These are phyloP conservation scores for Drosophila ercepeae DNA, from an alignment of 1,140 invertebrate genomes.

Conservation along the genomic window DNA sequence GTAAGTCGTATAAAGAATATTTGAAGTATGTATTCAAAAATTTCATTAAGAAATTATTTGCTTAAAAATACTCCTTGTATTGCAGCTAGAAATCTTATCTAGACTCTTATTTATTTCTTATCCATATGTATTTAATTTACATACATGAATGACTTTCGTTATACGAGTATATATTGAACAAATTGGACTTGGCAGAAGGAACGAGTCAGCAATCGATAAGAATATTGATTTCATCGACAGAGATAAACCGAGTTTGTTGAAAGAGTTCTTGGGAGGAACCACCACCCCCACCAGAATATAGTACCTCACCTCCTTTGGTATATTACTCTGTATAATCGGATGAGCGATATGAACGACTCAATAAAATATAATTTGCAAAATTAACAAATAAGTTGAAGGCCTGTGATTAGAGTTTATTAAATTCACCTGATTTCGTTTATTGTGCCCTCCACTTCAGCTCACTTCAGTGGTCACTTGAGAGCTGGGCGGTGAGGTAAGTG, in stretches of 20 bases:
- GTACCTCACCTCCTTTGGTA: neutral
- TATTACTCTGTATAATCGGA: slow-evolving; percentile 17
- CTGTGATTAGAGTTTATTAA: slow-evolving; percentile 69
- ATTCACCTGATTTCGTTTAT: slow-evolving; percentile 73
- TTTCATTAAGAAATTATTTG: too few species aligned
- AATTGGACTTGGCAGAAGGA: neutral
- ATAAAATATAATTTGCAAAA: slow-evolving; percentile 63
- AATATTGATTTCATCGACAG: slow-evolving; percentile 42
- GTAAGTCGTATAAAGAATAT: too few species aligned
- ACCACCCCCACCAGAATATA: neutral
- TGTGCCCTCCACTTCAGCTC: slow-evolving; percentile 28
- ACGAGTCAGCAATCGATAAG: slow-evolving; percentile 31
- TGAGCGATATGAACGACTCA: slow-evolving; percentile 33
- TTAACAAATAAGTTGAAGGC: slow-evolving; percentile 53
- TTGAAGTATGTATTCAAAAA: too few species aligned
- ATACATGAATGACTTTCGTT: slow-evolving; percentile 29
- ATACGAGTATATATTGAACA: slow-evolving; percentile 4
- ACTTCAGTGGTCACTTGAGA: slow-evolving; percentile 17
- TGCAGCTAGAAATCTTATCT: slow-evolving; percentile 28
- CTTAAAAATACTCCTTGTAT: too few species aligned
- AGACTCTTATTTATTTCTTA: slow-evolving; percentile 1
- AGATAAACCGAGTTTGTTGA: slow-evolving; percentile 45
- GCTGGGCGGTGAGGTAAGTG: neutral
- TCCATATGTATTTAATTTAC: slow-evolving; percentile 28
- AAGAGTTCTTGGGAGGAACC: slow-evolving; percentile 1